These are phyloP conservation scores for Allobates femoralis DNA, from an alignment of 2,797 vertebrate genomes.

Conservation along the genomic window DNA sequence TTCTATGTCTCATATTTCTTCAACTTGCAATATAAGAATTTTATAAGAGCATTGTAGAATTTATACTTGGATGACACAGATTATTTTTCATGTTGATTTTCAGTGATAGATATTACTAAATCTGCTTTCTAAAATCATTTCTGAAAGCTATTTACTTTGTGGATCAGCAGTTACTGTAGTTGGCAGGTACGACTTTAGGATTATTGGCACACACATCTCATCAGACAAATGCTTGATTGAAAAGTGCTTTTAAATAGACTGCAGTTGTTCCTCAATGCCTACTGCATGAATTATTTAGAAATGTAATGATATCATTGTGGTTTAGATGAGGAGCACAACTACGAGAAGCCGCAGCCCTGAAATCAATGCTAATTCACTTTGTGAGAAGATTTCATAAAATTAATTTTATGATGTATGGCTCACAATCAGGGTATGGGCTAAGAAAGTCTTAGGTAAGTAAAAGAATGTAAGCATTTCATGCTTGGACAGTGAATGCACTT, in stretches of 20 bases:
- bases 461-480: not conserved
- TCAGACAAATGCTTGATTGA: constrained; percentile 58
- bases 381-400: constrained; percentile 25
- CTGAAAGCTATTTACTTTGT: constrained; percentile 12
- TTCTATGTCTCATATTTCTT: not conserved
- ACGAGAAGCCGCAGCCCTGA: constrained; percentile 4
- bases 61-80: not conserved
- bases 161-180: constrained; percentile 14
- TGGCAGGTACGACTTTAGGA: constrained; percentile 48
- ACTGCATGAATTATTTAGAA: constrained; percentile 55
- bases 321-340: not conserved
- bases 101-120: not conserved
- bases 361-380: constrained; percentile 53
- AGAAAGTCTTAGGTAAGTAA: not conserved
- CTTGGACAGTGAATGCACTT: not conserved
- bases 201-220: constrained; percentile 52
- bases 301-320: constrained; percentile 36
- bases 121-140: not conserved
- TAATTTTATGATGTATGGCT: constrained; percentile 17
- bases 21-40: not conserved
- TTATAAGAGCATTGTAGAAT: not conserved
- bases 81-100: constrained; percentile 15
- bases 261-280: constrained; percentile 54
- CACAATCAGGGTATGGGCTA: not conserved
- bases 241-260: constrained; percentile 61